phyloP scores from a whole-genome alignment of 2,888 invertebrate genomes.

The Brachylomia viminalis region DNA sequence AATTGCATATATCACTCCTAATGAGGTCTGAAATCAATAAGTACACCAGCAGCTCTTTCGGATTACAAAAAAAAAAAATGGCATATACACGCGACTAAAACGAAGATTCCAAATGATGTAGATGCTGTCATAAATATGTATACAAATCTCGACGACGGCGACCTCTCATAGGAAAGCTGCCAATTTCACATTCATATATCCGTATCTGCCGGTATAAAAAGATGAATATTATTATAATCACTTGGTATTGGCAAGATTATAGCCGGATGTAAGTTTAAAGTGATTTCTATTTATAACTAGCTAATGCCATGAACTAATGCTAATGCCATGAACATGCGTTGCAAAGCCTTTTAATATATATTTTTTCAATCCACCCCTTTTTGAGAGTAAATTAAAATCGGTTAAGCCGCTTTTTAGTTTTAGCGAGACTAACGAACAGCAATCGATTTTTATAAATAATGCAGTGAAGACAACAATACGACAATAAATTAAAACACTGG shows the following conservation, averaged over 20 bases:
- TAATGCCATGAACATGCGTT: too few relatives aligned
- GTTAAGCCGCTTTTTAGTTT: too few relatives aligned
- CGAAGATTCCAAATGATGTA: constrained; percentile 15
- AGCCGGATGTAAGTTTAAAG: not conserved
- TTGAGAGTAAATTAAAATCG: too few relatives aligned
- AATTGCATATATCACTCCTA: not conserved
- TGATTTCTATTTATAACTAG: too few relatives aligned
- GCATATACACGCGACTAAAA: not conserved
- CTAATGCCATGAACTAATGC: too few relatives aligned
- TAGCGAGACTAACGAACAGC: too few relatives aligned
- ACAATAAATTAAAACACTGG: too few relatives aligned
- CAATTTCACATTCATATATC: constrained; percentile 35
- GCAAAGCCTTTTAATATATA: too few relatives aligned
- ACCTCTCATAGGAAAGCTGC: constrained; percentile 9
- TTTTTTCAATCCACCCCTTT: too few relatives aligned
- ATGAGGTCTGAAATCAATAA: not conserved
- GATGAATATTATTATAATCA: constrained; percentile 30
- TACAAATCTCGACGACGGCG: constrained; percentile 22
- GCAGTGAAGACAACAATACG: too few relatives aligned
- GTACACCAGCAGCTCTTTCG: not conserved
- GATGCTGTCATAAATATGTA: constrained; percentile 44
- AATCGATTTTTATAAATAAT: too few relatives aligned
- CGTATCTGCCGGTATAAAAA: constrained; percentile 7
- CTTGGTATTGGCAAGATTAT: constrained; percentile 8
- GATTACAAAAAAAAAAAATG: not conserved